Percentiles rank a stretch among this genome's conserved stretches.
phyloP scores from a whole-genome alignment of 2,797 vertebrate species.

The Brachymystax lenok region DNA sequence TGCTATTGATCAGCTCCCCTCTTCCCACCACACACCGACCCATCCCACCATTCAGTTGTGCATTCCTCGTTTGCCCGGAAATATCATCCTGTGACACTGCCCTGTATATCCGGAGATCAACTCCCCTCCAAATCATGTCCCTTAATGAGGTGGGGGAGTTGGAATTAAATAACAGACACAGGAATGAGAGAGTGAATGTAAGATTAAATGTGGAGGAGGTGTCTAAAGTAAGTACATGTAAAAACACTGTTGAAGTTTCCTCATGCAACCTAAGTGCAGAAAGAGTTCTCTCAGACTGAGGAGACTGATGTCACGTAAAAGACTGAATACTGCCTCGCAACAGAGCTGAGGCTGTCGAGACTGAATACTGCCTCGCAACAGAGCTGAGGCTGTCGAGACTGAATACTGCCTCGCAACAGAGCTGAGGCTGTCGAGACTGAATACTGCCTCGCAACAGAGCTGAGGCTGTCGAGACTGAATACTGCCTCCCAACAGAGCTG shows the following conservation, averaged over 20 bases:
- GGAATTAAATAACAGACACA: background rate
- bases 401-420: no score
- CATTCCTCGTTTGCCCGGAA: background rate
- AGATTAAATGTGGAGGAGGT: background rate
- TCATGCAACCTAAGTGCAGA: background rate
- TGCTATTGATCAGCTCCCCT: background rate
- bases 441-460: no score
- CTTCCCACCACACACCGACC: background rate
- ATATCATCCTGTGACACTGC: background rate
- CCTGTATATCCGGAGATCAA: background rate
- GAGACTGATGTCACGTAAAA: background rate
- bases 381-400: background rate
- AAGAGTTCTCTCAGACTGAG: background rate
- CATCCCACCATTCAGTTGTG: no score
- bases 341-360: background rate
- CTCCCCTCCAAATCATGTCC: background rate
- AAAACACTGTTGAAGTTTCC: background rate
- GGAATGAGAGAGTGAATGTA: background rate
- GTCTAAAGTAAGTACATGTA: background rate
- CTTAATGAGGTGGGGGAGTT: background rate
- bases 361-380: background rate
- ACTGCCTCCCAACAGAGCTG: no score
- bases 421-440: no score
- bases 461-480: no score
- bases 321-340: background rate